phyloP scores from a whole-genome alignment of 53 echinoderm and acorn worm genomes.

The Hippasteria phrygiana region DNA sequence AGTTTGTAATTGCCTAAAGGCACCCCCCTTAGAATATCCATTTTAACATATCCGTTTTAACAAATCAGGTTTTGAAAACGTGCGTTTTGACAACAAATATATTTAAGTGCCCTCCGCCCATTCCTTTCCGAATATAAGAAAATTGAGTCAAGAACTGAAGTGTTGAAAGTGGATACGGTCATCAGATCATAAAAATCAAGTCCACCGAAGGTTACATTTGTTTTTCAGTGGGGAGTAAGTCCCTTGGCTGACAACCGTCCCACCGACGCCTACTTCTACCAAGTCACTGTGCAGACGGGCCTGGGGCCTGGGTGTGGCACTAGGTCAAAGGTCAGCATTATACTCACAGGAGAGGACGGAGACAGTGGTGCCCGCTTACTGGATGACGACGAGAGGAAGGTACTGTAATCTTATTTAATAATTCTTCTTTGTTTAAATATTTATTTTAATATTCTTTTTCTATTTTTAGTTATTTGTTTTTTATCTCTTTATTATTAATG shows the following conservation, averaged over 20 bases:
- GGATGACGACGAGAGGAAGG: constrained; percentile 78
- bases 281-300: constrained; percentile 81
- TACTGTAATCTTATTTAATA: not conserved
- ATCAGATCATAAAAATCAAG: not conserved
- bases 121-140: no score
- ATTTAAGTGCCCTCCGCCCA: no score
- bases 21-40: no score
- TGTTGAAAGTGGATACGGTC: no score
- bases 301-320: constrained; percentile 79
- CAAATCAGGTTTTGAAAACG: no score
- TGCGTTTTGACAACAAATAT: no score
- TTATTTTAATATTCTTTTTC: no score
- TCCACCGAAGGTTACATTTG: not conserved
- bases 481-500: no score
- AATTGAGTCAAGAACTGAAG: no score
- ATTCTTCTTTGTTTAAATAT: not conserved
- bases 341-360: constrained; percentile 70
- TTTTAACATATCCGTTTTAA: no score
- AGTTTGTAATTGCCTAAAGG: no score
- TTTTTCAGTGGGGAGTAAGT: constrained; percentile 83
- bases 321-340: constrained; percentile 78
- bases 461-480: no score
- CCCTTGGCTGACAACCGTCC: constrained; percentile 81
- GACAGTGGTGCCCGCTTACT: constrained; percentile 73
- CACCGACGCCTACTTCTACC: constrained; percentile 66